These are phyloP conservation scores for Pseudotriccus pelzelni DNA, from an alignment of 2,797 vertebrate species.

Conservation along the genomic window DNA sequence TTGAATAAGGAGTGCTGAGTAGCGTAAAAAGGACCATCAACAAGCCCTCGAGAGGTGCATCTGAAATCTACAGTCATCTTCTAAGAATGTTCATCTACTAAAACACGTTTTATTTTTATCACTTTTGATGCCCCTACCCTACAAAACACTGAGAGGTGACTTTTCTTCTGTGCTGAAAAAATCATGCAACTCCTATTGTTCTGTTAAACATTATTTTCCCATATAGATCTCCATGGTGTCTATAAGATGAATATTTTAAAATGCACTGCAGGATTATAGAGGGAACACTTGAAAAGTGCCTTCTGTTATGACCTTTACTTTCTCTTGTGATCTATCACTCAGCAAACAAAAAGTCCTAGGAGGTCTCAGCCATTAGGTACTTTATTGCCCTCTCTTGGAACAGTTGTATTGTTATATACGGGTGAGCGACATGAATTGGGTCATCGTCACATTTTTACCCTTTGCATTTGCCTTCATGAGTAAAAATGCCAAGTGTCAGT, in stretches of 20 bases:
- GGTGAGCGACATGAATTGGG: not conserved
- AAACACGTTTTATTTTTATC: not conserved
- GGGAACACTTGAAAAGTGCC: not conserved
- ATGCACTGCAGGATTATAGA: not conserved
- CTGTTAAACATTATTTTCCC: conserved; percentile 26
- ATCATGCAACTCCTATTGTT: not conserved
- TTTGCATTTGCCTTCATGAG: not conserved
- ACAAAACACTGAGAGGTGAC: not conserved
- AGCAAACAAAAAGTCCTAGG: conserved; percentile 21
- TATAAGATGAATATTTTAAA: conserved; percentile 5
- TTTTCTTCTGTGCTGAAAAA: not conserved
- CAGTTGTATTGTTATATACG: not conserved
- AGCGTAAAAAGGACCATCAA: not conserved
- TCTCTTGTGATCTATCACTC: not conserved
- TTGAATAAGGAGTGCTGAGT: not conserved
- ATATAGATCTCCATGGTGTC: not conserved
- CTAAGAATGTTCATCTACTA: not conserved
- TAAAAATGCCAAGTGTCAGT: not conserved
- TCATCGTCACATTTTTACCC: not conserved
- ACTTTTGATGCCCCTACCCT: not conserved
- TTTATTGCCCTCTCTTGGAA: not conserved
- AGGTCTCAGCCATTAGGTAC: not conserved
- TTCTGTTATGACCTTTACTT: conserved; percentile 35
- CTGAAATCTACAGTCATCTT: not conserved
- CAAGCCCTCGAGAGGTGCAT: not conserved